Evolutionary conservation across 2,113 vertebrate species (phyloP), one percentile per base, ranked within the genome.

Genomic region (Rhynchopsitta pachyrhyncha): DNA sequence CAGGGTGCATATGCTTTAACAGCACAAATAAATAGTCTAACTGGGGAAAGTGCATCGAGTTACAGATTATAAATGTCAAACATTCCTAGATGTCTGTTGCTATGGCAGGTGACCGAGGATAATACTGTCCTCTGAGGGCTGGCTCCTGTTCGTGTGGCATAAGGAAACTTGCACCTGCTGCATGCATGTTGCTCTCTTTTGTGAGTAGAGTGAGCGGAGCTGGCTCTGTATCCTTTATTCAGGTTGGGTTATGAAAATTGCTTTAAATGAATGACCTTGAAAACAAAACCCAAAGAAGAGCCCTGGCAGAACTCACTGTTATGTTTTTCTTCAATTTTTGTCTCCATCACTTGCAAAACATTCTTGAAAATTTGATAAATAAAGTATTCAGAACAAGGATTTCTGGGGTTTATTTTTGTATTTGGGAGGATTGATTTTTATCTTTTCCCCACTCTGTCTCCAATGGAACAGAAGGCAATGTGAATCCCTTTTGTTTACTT

Each of bases 401-500:
- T 92, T 91, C 77, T 77, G 37, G 20, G 42, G n/a, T 39, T 81
- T 93, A 69, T 88, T 94, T 94, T 49, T 95, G 24, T 81, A 23
- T 81, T 93, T 57, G n/a, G 39, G 39, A 93, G 80, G 66, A 81
- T 50, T 83, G 88, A 33, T 76, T 80, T 82, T 74, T 59, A 3
- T n/a, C 69, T 53, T 78, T 62, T 29, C 0, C 35, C 33, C 24
- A 52, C 27, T 53, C 29, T 68, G 73, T 76, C 82, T 95, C 82
- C 89, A 82, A 1, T 69, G 86, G 77, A 96, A 91, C 90, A 96
- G 80, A 92, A 96, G 90, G 88, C 86, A 86, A 76, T 3, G 27
- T 42, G 86, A 94, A 93, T 90, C 90, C 80, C 93, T 90, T 96
- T 95, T 96, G 95, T 97, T 96, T 96, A 94, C 92, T 59, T 91